These are phyloP conservation scores for Lasius platythorax DNA, from an alignment of 2,888 invertebrate genomes.

Conservation along the genomic window DNA sequence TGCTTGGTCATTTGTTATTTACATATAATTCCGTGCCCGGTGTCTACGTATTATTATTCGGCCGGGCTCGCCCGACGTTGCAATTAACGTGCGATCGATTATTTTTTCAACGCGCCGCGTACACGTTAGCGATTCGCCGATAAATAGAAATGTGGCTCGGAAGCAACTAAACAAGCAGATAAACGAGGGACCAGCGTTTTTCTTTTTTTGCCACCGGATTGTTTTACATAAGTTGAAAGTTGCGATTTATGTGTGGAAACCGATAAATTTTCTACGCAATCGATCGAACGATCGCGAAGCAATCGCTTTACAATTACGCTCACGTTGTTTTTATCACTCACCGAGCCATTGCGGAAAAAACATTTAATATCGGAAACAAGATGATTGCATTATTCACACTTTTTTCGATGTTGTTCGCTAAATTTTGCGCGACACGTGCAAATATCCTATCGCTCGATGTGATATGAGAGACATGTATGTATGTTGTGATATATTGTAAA, in stretches of 20 bases:
- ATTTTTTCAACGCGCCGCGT: slow-evolving; percentile 70
- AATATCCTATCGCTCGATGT: slow-evolving; percentile 15
- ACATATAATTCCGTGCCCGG: slow-evolving; percentile 79
- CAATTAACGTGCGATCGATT: slow-evolving; percentile 75
- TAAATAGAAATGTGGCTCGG: slow-evolving; percentile 40
- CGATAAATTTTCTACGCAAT: slow-evolving; percentile 33
- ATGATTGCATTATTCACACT: slow-evolving; percentile 33
- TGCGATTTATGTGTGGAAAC: slow-evolving; percentile 16
- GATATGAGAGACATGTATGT: not conserved
- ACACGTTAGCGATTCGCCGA: slow-evolving; percentile 39
- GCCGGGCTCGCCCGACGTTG: slow-evolving; percentile 74
- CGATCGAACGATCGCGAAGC: slow-evolving; percentile 38
- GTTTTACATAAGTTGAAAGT: slow-evolving; percentile 46
- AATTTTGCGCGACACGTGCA: slow-evolving; percentile 13
- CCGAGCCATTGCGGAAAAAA: slow-evolving; percentile 16
- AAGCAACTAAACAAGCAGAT: slow-evolving; percentile 9
- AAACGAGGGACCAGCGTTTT: slow-evolving; percentile 24
- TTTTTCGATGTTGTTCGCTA: slow-evolving; percentile 7
- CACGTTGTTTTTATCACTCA: slow-evolving; percentile 30
- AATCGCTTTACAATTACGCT: slow-evolving; percentile 42
- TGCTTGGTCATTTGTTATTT: slow-evolving; percentile 81
- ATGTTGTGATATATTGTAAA: not conserved
- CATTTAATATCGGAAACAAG: slow-evolving; percentile 37
- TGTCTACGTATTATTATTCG: slow-evolving; percentile 76
- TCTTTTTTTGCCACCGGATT: slow-evolving; percentile 9